Evolutionary conservation across 2,797 vertebrate genomes (phyloP).

Genomic region (Simalia tracyae): DNA sequence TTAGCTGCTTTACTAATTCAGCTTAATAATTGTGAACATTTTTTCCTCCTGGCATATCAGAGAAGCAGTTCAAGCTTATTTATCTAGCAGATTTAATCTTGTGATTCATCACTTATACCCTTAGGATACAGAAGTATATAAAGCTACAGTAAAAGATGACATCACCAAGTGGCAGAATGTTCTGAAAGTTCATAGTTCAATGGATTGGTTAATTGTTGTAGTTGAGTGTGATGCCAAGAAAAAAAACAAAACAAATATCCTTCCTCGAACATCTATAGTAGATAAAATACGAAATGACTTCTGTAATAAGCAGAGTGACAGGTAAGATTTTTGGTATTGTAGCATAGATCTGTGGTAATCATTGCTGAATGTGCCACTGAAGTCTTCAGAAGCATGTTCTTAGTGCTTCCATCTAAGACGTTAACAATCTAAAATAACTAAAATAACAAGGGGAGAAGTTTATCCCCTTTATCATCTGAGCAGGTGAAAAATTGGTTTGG

Average conservation of each 20-base stretch:
- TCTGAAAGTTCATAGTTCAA: conserved; percentile 82
- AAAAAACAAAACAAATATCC: conserved; percentile 98
- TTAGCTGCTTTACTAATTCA: neutral
- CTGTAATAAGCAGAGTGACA: conserved; percentile 98
- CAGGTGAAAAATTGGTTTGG: neutral
- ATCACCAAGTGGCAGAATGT: conserved; percentile 94
- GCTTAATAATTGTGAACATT: neutral
- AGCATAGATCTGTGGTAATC: neutral
- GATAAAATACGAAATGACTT: conserved; percentile 99
- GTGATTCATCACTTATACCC: conserved; percentile 53
- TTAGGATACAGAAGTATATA: conserved; percentile 94
- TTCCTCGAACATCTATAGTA: conserved; percentile 94
- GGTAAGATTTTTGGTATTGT: conserved; percentile 72
- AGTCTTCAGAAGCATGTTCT: neutral
- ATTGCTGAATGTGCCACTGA: neutral
- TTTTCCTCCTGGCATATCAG: conserved; percentile 31
- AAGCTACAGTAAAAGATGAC: conserved; percentile 92
- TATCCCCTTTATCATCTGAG: neutral
- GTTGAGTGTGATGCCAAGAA: conserved; percentile 96
- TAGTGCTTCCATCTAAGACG: neutral
- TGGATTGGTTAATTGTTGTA: conserved; percentile 96
- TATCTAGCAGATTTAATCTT: conserved; percentile 41
- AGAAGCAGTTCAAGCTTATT: conserved; percentile 32
- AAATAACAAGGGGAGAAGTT: neutral
- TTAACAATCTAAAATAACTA: neutral